These are phyloP conservation scores for Sebastes variabilis DNA, from an alignment of 2,797 vertebrate genomes.

Conservation along the genomic window DNA sequence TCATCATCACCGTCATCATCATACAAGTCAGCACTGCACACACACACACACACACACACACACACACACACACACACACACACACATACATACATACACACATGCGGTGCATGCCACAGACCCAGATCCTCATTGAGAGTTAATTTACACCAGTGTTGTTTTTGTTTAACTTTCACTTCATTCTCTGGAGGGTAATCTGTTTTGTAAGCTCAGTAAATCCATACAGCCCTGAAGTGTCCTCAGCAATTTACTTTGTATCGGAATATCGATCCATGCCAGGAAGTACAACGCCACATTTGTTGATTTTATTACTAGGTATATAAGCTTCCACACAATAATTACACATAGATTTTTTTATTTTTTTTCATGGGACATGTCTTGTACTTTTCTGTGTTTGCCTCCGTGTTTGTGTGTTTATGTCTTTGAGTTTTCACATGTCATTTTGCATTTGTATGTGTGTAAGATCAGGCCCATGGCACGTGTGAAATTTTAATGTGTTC, in stretches of 20 bases:
- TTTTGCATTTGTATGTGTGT: neutral
- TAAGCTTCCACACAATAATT: neutral
- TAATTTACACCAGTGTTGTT: conserved; percentile 77
- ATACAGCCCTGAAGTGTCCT: conserved; percentile 31
- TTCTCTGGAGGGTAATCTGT: conserved; percentile 49
- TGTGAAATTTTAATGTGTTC: conserved; percentile 31
- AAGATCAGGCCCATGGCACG: neutral
- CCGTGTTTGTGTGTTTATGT: neutral
- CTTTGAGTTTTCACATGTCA: neutral
- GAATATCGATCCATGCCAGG: neutral
- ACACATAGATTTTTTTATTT: too few species aligned
- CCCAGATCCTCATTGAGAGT: conserved; percentile 48
- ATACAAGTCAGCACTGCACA: conserved; percentile 23
- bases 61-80: conserved; percentile 49
- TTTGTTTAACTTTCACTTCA: conserved; percentile 60
- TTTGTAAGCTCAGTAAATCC: conserved; percentile 41
- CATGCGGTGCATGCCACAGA: conserved; percentile 42
- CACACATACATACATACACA: conserved; percentile 40
- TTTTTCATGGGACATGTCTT: neutral
- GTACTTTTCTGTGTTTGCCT: neutral
- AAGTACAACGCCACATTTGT: neutral
- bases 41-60: conserved; percentile 41
- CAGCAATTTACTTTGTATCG: neutral
- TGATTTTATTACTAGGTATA: neutral
- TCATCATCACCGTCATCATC: conserved; percentile 74